Conservation (phyloP, 2,113 vertebrate genomes). For the Oriolus oriolus region DNA sequence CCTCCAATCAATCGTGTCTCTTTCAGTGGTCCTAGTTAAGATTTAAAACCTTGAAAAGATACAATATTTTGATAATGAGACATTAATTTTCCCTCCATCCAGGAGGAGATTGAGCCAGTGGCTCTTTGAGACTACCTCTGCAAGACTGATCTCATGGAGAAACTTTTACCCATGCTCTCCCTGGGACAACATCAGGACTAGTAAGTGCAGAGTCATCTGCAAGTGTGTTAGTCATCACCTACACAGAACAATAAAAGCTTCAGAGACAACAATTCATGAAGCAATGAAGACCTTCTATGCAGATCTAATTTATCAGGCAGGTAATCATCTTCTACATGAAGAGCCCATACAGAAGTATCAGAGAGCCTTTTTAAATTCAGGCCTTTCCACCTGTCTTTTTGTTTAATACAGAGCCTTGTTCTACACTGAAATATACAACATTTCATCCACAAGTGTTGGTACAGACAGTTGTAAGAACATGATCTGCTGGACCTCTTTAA, state of each 20-base stretch:
- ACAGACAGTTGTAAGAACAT: not conserved
- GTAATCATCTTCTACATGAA: not conserved
- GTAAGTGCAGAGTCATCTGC: not conserved
- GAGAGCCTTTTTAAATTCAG: not conserved
- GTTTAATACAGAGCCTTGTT: not conserved
- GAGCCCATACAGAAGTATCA: not conserved
- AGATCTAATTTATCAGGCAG: not conserved
- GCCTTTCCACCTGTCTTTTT: not conserved
- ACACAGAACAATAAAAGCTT: not conserved
- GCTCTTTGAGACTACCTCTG: not conserved
- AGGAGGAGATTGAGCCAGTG: not conserved
- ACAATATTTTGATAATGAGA: accelerated
- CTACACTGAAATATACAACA: accelerated
- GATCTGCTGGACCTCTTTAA: not conserved
- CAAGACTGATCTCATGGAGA: not conserved
- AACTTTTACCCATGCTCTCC: not conserved
- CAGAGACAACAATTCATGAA: not conserved
- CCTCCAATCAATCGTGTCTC: not conserved
- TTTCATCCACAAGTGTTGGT: not conserved
- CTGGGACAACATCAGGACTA: not conserved
- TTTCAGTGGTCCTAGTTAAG: not conserved
- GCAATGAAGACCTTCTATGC: not conserved
- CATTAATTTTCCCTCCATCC: not conserved
- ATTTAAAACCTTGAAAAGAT: not conserved
- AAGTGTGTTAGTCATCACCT: not conserved